A percentile compares a stretch with the other conserved stretches of the same genome.
Evolutionary conservation across 2,888 invertebrate genomes (phyloP).

Genomic region (Philaethria dido): DNA sequence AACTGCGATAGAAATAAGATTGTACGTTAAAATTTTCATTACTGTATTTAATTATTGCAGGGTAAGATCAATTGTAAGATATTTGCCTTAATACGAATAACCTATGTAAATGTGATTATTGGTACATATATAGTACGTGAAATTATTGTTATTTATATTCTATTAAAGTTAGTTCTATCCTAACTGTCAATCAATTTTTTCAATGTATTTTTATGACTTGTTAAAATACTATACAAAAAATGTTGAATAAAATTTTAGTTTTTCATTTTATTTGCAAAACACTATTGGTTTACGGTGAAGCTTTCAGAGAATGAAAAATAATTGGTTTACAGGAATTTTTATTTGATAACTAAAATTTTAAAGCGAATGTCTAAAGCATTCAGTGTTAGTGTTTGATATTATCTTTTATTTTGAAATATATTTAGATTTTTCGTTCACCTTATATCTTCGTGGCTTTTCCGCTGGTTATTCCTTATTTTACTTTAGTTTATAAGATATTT

Average conservation of each 20-base stretch:
- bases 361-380: neutral
- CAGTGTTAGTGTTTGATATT: constrained; percentile 1
- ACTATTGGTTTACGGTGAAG: constrained; percentile 20
- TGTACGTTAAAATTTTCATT: neutral
- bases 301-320: constrained; percentile 12
- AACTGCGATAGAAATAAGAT: neutral
- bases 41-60: neutral
- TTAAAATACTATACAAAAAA: constrained; percentile 11
- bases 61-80: neutral
- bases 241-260: constrained; percentile 1
- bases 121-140: no score
- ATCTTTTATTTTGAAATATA: neutral
- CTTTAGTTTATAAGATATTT: no score
- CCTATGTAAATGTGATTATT: no score
- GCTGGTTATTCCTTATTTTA: no score
- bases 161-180: neutral
- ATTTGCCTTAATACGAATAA: no score
- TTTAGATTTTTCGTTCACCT: neutral
- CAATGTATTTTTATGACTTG: constrained; percentile 19
- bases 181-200: constrained; percentile 15
- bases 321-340: constrained; percentile 13
- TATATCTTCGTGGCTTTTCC: no score
- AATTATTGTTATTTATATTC: neutral
- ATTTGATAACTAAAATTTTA: constrained; percentile 4
- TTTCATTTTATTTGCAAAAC: constrained; percentile 20